Evolutionary conservation across 2,888 invertebrate species (phyloP).

Genomic region (Scaptomyza flava): DNA sequence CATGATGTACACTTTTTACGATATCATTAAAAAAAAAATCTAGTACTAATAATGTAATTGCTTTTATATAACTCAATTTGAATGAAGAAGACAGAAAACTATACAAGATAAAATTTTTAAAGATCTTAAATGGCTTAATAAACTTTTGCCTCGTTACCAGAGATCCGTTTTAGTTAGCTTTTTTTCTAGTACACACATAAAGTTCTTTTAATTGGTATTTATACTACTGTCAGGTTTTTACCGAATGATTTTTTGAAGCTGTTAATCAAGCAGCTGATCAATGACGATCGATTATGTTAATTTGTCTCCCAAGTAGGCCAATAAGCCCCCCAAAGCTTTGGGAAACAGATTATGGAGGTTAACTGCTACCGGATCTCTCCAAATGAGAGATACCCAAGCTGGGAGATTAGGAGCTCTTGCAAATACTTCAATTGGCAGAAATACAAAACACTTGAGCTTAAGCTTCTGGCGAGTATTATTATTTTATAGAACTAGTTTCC

Average conservation of each 20-base stretch:
- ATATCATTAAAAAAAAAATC: slow-evolving; percentile 21
- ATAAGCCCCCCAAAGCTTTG: slow-evolving; percentile 43
- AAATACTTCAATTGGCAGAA: slow-evolving; percentile 44
- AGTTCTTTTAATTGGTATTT: background rate
- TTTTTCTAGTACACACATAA: slow-evolving; percentile 13
- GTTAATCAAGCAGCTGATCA: slow-evolving; percentile 42
- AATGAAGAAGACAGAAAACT: slow-evolving; percentile 6
- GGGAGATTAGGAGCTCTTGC: slow-evolving; percentile 26
- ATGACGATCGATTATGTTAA: slow-evolving; percentile 50
- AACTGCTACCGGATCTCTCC: slow-evolving; percentile 55
- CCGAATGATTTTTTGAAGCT: slow-evolving; percentile 5
- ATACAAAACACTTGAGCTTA: slow-evolving; percentile 50
- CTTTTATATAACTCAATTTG: slow-evolving; percentile 4
- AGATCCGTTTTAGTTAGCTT: slow-evolving; percentile 34
- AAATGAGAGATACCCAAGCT: slow-evolving; percentile 19
- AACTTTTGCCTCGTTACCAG: slow-evolving; percentile 19
- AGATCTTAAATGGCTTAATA: slow-evolving; percentile 28
- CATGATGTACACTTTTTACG: slow-evolving; percentile 17
- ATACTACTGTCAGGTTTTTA: slow-evolving; percentile 23
- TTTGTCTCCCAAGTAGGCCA: slow-evolving; percentile 54
- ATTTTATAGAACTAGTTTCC: slow-evolving; percentile 50
- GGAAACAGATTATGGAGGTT: slow-evolving; percentile 43
- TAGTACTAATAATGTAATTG: slow-evolving; percentile 6
- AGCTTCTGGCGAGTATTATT: slow-evolving; percentile 37
- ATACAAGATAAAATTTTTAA: background rate